These are phyloP conservation scores for Drosophila pseudotalamancana DNA, from an alignment of 2,888 invertebrate genomes.

Conservation along the genomic window DNA sequence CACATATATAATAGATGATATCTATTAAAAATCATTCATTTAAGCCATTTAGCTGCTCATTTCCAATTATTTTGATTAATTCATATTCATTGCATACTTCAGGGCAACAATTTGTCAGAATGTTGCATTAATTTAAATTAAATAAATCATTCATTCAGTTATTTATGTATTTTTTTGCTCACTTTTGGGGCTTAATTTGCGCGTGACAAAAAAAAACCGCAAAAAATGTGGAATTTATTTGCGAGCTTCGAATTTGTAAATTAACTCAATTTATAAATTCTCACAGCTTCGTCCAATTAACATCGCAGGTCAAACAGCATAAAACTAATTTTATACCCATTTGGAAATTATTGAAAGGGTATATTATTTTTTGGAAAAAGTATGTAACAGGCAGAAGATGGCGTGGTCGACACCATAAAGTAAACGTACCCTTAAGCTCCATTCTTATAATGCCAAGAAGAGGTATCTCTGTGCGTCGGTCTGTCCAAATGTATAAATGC, in stretches of 20 bases:
- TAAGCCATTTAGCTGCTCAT: no score
- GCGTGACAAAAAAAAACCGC: slow-evolving; percentile 15
- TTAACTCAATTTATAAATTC: slow-evolving; percentile 60
- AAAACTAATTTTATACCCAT: not conserved
- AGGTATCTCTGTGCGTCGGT: no score
- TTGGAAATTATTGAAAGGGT: not conserved
- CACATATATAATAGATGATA: no score
- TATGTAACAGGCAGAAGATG: no score
- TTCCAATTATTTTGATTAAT: no score
- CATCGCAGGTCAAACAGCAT: not conserved
- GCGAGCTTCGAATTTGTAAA: slow-evolving; percentile 58
- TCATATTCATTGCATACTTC: not conserved
- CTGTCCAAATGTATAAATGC: no score
- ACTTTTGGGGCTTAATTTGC: slow-evolving; percentile 47
- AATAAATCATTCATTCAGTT: slow-evolving; percentile 19
- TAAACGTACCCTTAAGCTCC: no score
- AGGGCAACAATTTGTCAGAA: slow-evolving; percentile 31
- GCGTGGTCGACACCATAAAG: no score
- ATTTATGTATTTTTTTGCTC: slow-evolving; percentile 15
- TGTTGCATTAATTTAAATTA: slow-evolving; percentile 63
- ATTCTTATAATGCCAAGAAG: no score
- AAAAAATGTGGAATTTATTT: slow-evolving; percentile 52
- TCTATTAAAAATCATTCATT: no score
- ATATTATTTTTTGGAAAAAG: no score
- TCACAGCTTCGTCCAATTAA: slow-evolving; percentile 61